Base-by-base conservation (phyloP, 2,113 vertebrate species). In the Tragelaphus scriptus region DNA sequence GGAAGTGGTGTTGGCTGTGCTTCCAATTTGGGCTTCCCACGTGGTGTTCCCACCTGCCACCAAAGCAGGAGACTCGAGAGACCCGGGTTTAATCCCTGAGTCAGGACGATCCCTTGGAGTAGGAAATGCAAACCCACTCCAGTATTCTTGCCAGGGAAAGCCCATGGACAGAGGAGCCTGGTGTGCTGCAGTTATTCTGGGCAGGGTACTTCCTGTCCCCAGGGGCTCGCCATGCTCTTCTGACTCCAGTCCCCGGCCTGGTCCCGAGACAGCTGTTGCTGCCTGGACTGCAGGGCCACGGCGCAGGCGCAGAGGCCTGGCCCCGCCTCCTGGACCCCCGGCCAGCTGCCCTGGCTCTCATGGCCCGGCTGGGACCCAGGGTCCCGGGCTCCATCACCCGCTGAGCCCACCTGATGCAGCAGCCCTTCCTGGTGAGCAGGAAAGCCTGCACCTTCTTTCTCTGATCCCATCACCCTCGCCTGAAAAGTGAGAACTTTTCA, bases 231-330 rank as follows among this genome's bases (percentile, higher is more conserved):
- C 13, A 2, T 84, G 16, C 19, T 77, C 28, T 40, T 55, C 61
- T 23, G 7, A 44, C 44, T 28, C 44, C 13, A 59, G 49, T 5
- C 30, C 4, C 47, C 80, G 14, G 44, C 32, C n/a, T 25, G 26
- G 23, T 58, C n/a, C 6, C 1, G 30, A 63, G 36, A 14, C 26
- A 47, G 49, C 30, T n/a, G 3, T 47, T 9, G 26, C 28, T 14
- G 5, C 23, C 75, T 2, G n/a, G 59, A 44, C 51, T 25, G n/a
- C 19, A 89, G 49, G 7, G 8, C 26, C 56, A 16, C 5, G 16
- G 17, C 7, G 8, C 2, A 58, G 14, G 3, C 4, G 3, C 23
- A 1, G 40, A 49, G 4, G 36, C 36, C n/a, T n/a, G 25, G 14
- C 32, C n/a, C 1, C 32, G 25, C 32, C 19, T 75, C 14, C 10